A percentile compares a stretch with the other conserved stretches of the same genome.
Evolutionary conservation across 2,797 vertebrate genomes (phyloP).

Genomic region (Liasis olivaceus): DNA sequence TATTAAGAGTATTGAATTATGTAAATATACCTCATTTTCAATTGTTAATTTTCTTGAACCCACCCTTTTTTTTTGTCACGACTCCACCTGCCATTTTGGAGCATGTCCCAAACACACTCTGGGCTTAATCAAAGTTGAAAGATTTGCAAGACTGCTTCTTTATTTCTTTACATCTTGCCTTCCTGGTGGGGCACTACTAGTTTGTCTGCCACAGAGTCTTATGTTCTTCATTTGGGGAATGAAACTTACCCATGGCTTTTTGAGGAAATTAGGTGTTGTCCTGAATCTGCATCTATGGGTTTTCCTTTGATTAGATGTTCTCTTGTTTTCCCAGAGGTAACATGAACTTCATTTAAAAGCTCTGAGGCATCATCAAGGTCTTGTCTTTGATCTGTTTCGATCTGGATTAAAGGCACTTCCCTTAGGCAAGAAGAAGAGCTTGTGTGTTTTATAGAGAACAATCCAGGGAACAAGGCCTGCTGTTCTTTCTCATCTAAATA

Average conservation of each 20-base stretch:
- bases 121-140: neutral
- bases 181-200: neutral
- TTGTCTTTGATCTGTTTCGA: slow-evolving; percentile 89
- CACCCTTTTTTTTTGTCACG: neutral
- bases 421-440: slow-evolving; percentile 70
- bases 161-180: neutral
- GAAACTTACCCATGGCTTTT: slow-evolving; percentile 76
- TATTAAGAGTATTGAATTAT: neutral
- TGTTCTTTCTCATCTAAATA: slow-evolving; percentile 73
- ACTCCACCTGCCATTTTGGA: neutral
- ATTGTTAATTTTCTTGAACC: neutral
- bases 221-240: neutral
- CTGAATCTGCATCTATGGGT: slow-evolving; percentile 53
- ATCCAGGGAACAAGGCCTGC: slow-evolving; percentile 42
- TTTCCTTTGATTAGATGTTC: slow-evolving; percentile 64
- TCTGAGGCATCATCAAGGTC: slow-evolving; percentile 66
- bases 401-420: slow-evolving; percentile 96
- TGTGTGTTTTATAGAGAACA: slow-evolving; percentile 38
- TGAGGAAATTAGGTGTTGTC: slow-evolving; percentile 59
- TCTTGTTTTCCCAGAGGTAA: slow-evolving; percentile 34
- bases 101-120: neutral
- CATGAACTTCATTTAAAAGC: slow-evolving; percentile 22
- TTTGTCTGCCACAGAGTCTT: neutral
- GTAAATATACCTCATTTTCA: neutral
- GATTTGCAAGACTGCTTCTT: neutral